These are phyloP conservation scores for Embiotoca jacksoni DNA, from an alignment of 2,113 vertebrate species.

Conservation along the genomic window DNA sequence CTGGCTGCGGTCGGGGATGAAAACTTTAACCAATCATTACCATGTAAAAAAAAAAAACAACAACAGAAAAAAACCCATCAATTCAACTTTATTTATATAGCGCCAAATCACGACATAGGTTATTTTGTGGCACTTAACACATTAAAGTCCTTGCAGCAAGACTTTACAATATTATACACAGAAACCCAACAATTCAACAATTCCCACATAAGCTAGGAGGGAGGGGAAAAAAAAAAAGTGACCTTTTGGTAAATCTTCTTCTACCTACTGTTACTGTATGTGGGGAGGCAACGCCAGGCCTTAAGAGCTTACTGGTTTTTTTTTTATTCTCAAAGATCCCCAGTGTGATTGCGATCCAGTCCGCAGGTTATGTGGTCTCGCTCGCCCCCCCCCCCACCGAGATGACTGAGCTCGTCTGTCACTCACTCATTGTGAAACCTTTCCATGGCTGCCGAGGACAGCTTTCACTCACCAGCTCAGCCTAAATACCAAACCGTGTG, in stretches of 20 bases:
- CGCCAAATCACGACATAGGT: no score
- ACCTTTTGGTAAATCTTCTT: constrained; percentile 47
- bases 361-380: constrained; percentile 40
- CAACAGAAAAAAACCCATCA: constrained; percentile 4
- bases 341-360: constrained; percentile 27
- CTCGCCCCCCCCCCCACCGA: constrained; percentile 17
- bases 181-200: no score
- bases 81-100: no score
- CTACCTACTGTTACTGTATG: constrained; percentile 20
- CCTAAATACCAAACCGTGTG: constrained; percentile 53
- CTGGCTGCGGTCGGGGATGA: constrained; percentile 33
- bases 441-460: constrained; percentile 51
- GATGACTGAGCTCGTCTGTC: constrained; percentile 54
- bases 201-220: no score
- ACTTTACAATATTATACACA: no score
- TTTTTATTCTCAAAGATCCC: constrained; percentile 44
- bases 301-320: constrained; percentile 15
- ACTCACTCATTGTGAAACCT: constrained; percentile 70
- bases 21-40: constrained; percentile 15
- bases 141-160: no score
- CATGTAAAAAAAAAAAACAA: not conserved
- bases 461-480: constrained; percentile 68
- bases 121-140: no score
- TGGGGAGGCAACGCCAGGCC: not conserved
- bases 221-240: constrained; percentile 2